Percentiles rank a stretch among this genome's conserved stretches.
phyloP scores from a whole-genome alignment of 2,888 invertebrate species.

The Aphrophora alni region DNA sequence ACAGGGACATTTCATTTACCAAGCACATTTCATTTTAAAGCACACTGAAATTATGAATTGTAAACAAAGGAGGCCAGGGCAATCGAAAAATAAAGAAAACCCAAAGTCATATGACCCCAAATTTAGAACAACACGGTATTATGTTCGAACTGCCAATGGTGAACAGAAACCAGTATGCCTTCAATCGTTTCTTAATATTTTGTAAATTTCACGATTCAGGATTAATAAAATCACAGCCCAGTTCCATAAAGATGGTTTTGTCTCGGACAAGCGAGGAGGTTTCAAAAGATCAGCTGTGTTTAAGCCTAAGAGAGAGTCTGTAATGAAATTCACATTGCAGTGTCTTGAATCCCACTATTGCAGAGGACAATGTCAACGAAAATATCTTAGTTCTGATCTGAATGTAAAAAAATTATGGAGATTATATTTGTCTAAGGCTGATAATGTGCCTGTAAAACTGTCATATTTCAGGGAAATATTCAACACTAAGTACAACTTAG shows the following conservation, averaged over 20 bases:
- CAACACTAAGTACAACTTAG: constrained; percentile 31
- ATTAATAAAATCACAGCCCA: constrained; percentile 24
- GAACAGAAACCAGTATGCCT: constrained; percentile 20
- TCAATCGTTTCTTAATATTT: constrained; percentile 5
- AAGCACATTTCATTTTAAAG: not conserved
- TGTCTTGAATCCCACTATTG: constrained; percentile 23
- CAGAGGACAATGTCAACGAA: constrained; percentile 15
- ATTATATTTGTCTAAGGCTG: constrained; percentile 16
- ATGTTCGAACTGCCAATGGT: constrained; percentile 3
- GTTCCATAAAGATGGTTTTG: constrained; percentile 18
- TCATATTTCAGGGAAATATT: constrained; percentile 23
- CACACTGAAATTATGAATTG: constrained; percentile 2
- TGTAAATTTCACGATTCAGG: constrained; percentile 22
- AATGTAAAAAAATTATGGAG: constrained; percentile 19
- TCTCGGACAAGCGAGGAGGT: constrained; percentile 3
- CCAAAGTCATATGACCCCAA: constrained; percentile 18
- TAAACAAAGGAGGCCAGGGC: constrained; percentile 20
- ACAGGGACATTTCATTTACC: too few relatives aligned
- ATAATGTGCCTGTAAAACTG: constrained; percentile 23
- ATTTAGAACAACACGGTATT: constrained; percentile 23
- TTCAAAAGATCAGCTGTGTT: constrained; percentile 13
- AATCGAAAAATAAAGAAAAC: constrained; percentile 25
- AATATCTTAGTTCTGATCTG: constrained; percentile 16
- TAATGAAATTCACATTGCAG: constrained; percentile 24
- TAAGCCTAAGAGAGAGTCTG: constrained; percentile 14